Base-by-base conservation (phyloP, 2,797 vertebrate genomes). In the Leptoclinus maculatus region DNA sequence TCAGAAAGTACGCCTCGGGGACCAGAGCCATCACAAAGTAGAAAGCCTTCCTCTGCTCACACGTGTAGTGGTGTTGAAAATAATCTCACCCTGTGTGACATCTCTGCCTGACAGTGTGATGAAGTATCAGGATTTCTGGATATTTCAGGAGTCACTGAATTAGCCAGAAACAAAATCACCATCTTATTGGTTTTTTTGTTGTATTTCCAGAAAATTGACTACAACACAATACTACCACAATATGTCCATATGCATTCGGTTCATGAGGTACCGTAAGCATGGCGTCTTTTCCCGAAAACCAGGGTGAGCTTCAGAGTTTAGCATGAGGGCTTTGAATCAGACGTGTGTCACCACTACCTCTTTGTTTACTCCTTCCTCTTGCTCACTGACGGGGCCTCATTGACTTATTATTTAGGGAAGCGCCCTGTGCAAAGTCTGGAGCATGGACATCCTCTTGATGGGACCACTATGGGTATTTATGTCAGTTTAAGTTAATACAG, bases 291-390 rank as follows among this genome's bases (percentile, higher is more conserved):
- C 45, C 29, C 19, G 5, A 5, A 29, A 25, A 17, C 54, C 27
- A 23, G 21, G 7, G 19, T 58, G 27, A 23, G 12, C 2, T 36
- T 56, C 11, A 43, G 63, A 74, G 34, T 5, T 27, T 34, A 83
- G 36, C 25, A 68, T 10, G 54, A 63, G 54, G 5, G 13, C 27
- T 56, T n/a, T 45, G 62, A 80, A 23, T 70, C 51, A 13, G 65
- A 43, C 74, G 72, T 75, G 23, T 76, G 23, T 53, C 70, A 82
- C 23, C 47, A 9, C 38, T 7, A 0, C 38, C 5, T 64, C 80
- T 79, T 81, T 79, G 69, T 79, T 51, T n/a, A 41, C n/a, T 4
- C 1, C 47, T 71, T 79, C 79, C 76, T 71, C 19, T 54, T 54
- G 53, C 38, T 53, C 47, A 39, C 0, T 56, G 53, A 53, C 1